These are phyloP conservation scores for Gryon sp. DNA, from an alignment of 1,140 invertebrate genomes.

Conservation along the genomic window DNA sequence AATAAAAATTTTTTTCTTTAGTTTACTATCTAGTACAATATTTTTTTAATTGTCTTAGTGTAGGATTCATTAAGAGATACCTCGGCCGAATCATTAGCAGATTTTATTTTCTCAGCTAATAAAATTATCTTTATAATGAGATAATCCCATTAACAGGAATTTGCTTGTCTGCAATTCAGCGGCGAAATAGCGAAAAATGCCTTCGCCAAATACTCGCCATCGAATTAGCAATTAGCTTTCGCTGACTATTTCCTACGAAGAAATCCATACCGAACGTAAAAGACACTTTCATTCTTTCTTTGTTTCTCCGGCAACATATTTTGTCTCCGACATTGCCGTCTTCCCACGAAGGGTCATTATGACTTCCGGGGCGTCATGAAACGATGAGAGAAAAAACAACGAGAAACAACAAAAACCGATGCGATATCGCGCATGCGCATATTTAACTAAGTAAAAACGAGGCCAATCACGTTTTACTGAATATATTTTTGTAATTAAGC, in stretches of 20 bases:
- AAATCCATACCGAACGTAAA: neutral
- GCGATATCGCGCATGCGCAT: constrained; percentile 57
- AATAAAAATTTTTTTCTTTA: too few relatives aligned
- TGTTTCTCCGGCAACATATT: constrained; percentile 18
- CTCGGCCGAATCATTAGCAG: constrained; percentile 41
- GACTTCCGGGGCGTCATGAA: constrained; percentile 69
- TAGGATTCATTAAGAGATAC: neutral
- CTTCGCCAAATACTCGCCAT: constrained; percentile 19
- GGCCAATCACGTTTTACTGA: constrained; percentile 21
- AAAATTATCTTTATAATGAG: constrained; percentile 41
- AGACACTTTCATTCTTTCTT: constrained; percentile 37
- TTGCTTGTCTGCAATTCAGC: neutral
- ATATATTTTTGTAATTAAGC: neutral
- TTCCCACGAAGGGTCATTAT: constrained; percentile 75
- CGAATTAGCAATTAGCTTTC: constrained; percentile 51
- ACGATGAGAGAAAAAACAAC: constrained; percentile 55
- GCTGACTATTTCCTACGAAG: constrained; percentile 19
- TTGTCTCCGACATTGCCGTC: constrained; percentile 49
- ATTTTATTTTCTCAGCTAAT: constrained; percentile 15
- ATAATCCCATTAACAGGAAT: constrained; percentile 40
- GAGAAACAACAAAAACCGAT: too few relatives aligned
- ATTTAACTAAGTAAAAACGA: constrained; percentile 38
- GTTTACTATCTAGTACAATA: too few relatives aligned
- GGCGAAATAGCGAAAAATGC: constrained; percentile 34
- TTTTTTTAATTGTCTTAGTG: constrained; percentile 6